Base-by-base conservation (phyloP, 2,888 invertebrate species). In the Aricia artaxerxes region DNA sequence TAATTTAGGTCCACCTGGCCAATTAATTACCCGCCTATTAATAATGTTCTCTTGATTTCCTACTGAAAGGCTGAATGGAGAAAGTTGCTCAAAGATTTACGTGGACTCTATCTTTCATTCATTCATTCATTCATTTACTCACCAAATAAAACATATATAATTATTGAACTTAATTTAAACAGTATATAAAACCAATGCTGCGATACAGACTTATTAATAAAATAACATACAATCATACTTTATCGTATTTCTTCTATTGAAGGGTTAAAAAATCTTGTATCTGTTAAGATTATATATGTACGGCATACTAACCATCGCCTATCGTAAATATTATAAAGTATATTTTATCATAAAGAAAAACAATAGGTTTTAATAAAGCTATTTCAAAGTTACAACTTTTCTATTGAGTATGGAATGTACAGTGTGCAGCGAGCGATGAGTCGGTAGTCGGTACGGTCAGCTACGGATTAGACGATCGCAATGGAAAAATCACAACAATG, bases 401-500 rank as follows among this genome's bases (percentile, higher is more conserved):
- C 31, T 76, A 35, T 24, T 78, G 44, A 61, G 49, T 64, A 78
- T 69, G 35, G 35, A 78, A 49, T 38, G 57, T 69, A 35, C 13
- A 78, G 4, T 38, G 57, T 40, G 57, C 38, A 57, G n/a, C 31
- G 44, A 78, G 60, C 78, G 57, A 40, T 24, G 78, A 79, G 76
- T 31, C 16, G 11, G 75, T 77, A 73, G 57, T 57, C 77, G 78
- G 77, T 79, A 69, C 77, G 79, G 78, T 79, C 79, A 79, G 78
- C 79, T 80, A 78, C 78, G 81, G 80, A 81, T 81, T 80, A 82
- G 69, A 80, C 64, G 78, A 81, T 81, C 73, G 75, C 44, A 75
- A 80, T 79, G 40, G 73, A 82, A 81, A 82, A 80, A 69, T 81
- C 80, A 78, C 80, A 80, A 82, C 81, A 83, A 82, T 83, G 76